These are phyloP conservation scores for Pogonocherus hispidulus DNA, from an alignment of 2,888 invertebrate genomes.

Conservation along the genomic window DNA sequence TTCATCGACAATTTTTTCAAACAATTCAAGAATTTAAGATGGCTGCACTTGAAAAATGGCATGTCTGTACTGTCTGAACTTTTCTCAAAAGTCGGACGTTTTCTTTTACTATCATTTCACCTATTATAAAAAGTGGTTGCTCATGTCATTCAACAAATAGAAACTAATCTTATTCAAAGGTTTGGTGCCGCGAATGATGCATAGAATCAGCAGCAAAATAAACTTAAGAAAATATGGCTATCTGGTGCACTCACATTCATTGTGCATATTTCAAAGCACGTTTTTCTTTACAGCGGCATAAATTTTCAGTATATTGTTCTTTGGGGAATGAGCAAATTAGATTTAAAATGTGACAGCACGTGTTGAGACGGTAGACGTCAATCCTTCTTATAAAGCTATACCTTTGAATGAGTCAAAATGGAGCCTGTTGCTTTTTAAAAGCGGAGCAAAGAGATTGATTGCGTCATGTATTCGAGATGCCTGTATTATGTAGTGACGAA, in stretches of 20 bases:
- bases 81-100: too few relatives aligned
- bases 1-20: too few relatives aligned
- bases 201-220: too few relatives aligned
- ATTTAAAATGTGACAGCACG: slow-evolving; percentile 45
- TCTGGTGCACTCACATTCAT: background rate
- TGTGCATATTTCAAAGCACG: slow-evolving; percentile 7
- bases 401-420: background rate
- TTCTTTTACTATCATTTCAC: too few relatives aligned
- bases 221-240: background rate
- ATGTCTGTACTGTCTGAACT: too few relatives aligned
- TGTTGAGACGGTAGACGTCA: background rate
- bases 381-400: background rate
- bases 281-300: slow-evolving; percentile 40
- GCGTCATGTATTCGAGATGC: background rate
- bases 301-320: slow-evolving; percentile 46
- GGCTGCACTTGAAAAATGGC: too few relatives aligned
- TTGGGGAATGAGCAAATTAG: slow-evolving; percentile 46
- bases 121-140: too few relatives aligned
- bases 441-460: background rate
- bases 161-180: too few relatives aligned
- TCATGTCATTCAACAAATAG: too few relatives aligned
- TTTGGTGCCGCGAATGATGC: too few relatives aligned
- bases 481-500: slow-evolving; percentile 1
- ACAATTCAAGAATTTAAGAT: too few relatives aligned
- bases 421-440: slow-evolving; percentile 4